These are phyloP conservation scores for Onychostoma macrolepis DNA, from an alignment of 2,113 vertebrate genomes.

Conservation along the genomic window DNA sequence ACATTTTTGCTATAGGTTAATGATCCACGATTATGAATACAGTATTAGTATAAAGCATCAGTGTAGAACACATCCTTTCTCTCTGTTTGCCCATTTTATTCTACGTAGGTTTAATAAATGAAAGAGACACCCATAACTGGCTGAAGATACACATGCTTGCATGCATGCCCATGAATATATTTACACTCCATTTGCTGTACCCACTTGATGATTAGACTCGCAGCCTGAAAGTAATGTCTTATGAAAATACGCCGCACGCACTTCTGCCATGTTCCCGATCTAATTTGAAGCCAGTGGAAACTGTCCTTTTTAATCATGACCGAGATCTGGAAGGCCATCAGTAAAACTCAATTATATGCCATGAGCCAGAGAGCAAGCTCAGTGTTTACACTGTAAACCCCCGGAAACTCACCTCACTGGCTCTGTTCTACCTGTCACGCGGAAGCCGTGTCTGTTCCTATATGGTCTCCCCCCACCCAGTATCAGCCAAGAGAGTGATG, in stretches of 20 bases:
- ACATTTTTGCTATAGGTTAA: not conserved
- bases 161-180: constrained; percentile 34
- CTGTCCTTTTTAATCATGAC: constrained; percentile 51
- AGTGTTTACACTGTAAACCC: constrained; percentile 21
- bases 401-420: constrained; percentile 5
- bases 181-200: constrained; percentile 46
- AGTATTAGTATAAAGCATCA: not conserved
- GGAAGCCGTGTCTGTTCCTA: constrained; percentile 1
- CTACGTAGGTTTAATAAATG: constrained; percentile 5
- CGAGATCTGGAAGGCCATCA: constrained; percentile 47
- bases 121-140: constrained; percentile 20
- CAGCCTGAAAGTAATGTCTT: constrained; percentile 48
- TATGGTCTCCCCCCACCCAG: not conserved
- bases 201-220: constrained; percentile 51
- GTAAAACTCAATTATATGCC: constrained; percentile 47
- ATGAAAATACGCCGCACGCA: constrained; percentile 35
- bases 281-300: constrained; percentile 44
- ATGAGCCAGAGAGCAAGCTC: not conserved
- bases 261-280: constrained; percentile 48
- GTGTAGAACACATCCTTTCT: not conserved
- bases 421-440: not conserved
- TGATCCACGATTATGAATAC: not conserved
- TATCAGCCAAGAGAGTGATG: constrained; percentile 26
- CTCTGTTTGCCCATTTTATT: not conserved
- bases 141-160: constrained; percentile 9